A percentile compares a stretch with the other conserved stretches of the same genome.
phyloP scores from a whole-genome alignment of 2,797 vertebrate species.

The Anniella stebbinsi region DNA sequence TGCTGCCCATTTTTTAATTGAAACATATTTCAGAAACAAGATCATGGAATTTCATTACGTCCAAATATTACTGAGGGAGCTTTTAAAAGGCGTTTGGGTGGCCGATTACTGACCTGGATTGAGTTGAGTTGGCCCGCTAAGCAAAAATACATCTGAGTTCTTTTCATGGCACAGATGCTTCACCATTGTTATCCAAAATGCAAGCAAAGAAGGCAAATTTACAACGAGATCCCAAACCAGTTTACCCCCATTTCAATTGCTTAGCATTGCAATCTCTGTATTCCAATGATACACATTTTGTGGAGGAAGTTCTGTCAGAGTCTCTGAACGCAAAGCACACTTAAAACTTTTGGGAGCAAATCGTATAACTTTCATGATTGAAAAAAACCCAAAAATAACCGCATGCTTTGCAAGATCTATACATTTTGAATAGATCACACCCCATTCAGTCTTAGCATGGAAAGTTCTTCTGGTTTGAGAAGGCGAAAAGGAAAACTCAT shows the following conservation, averaged over 20 bases:
- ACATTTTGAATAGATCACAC: not conserved
- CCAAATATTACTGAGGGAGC: not conserved
- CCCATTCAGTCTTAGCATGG: not conserved
- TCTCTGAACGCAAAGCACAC: not conserved
- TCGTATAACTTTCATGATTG: not conserved
- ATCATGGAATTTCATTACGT: constrained; percentile 70
- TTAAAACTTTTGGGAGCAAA: not conserved
- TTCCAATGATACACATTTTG: not conserved
- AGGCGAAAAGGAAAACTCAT: not conserved
- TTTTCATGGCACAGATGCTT: not conserved
- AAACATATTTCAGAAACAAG: constrained; percentile 71
- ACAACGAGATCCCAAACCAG: not conserved
- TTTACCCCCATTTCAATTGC: too few species aligned
- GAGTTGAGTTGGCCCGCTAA: constrained; percentile 3
- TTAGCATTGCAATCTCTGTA: too few species aligned
- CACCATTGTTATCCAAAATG: not conserved
- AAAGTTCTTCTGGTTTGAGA: not conserved
- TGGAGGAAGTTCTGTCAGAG: not conserved
- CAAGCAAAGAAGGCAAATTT: not conserved
- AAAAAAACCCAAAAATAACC: not conserved
- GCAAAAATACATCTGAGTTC: constrained; percentile 23
- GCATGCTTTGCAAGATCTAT: not conserved
- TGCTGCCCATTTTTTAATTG: constrained; percentile 68
- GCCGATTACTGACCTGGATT: constrained; percentile 28
- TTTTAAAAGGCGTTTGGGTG: not conserved